phyloP scores from a whole-genome alignment of 2,113 vertebrate genomes.

The Heterotilapia buettikoferi region DNA sequence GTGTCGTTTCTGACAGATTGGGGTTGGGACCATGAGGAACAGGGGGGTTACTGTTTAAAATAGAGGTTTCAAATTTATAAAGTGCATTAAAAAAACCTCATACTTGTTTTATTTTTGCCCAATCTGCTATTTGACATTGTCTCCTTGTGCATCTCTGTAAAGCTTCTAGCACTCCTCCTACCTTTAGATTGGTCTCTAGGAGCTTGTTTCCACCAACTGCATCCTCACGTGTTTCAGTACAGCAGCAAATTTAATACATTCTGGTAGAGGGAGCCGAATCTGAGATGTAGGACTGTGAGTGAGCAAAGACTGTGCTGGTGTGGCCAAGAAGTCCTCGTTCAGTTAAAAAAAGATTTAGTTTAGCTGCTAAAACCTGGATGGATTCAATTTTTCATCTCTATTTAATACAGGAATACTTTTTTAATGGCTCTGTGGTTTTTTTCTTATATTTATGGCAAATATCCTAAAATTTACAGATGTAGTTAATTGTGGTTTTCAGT shows the following conservation, averaged over 20 bases:
- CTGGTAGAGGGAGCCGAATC: rapidly evolving
- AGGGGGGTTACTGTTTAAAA: background rate
- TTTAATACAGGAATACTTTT: background rate
- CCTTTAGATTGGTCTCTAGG: background rate
- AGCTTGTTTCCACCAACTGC: background rate
- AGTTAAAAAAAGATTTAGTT: background rate
- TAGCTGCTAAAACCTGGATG: background rate
- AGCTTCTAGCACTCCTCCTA: background rate
- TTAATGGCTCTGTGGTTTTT: rapidly evolving
- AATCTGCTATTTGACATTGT: rapidly evolving
- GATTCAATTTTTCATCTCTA: rapidly evolving
- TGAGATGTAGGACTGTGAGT: background rate
- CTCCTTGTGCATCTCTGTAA: background rate
- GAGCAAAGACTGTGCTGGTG: background rate
- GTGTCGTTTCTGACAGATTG: background rate
- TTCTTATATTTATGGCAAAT: background rate
- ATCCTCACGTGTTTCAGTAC: background rate
- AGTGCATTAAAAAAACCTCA: rapidly evolving
- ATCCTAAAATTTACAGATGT: background rate
- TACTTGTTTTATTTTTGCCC: background rate
- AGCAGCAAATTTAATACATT: rapidly evolving
- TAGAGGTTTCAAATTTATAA: background rate
- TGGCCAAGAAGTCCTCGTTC: background rate
- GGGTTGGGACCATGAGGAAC: background rate
- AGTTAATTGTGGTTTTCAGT: background rate